A percentile compares a stretch with the other conserved stretches of the same genome.
Conservation (phyloP, 35 echinoderm and acorn worm species). For the Patiria miniata region DNA sequence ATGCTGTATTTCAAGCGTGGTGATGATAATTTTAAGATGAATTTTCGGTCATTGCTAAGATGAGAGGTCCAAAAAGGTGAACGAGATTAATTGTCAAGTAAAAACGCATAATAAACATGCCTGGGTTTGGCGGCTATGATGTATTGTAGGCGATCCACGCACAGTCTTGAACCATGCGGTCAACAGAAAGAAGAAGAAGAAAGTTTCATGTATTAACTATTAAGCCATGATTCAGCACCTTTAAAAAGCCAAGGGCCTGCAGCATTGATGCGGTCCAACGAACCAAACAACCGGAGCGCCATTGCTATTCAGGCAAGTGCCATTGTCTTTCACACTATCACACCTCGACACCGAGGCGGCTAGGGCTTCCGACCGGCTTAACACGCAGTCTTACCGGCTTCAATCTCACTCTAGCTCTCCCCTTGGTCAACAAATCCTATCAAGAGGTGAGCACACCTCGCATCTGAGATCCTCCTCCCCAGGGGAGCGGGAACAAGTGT, state of each 20-base stretch:
- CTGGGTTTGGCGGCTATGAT: no score
- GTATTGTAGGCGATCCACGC: no score
- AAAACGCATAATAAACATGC: no score
- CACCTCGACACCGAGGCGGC: conserved; percentile 7
- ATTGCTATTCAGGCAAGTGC: conserved; percentile 33
- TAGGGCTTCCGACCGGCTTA: not conserved
- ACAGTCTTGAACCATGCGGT: no score
- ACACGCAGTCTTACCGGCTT: conserved; percentile 22
- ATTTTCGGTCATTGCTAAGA: no score
- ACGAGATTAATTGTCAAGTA: no score
- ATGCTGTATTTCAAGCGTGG: no score
- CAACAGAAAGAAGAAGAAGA: no score
- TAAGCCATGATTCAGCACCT: not conserved
- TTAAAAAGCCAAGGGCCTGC: conserved; percentile 1
- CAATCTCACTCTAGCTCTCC: not conserved
- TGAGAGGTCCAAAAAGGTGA: no score
- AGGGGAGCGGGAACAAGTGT: conserved; percentile 10
- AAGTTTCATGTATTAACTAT: no score
- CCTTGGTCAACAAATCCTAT: conserved; percentile 7
- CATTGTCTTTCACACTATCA: conserved; percentile 28
- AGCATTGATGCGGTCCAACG: conserved; percentile 13
- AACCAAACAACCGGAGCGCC: conserved; percentile 22
- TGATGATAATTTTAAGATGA: no score
- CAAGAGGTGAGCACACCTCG: conserved; percentile 16
- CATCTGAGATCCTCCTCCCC: conserved; percentile 20